A percentile compares a stretch with the other conserved stretches of the same genome.
Conservation (phyloP, 2,888 invertebrate genomes). For the Lasioglossum pauxillum region DNA sequence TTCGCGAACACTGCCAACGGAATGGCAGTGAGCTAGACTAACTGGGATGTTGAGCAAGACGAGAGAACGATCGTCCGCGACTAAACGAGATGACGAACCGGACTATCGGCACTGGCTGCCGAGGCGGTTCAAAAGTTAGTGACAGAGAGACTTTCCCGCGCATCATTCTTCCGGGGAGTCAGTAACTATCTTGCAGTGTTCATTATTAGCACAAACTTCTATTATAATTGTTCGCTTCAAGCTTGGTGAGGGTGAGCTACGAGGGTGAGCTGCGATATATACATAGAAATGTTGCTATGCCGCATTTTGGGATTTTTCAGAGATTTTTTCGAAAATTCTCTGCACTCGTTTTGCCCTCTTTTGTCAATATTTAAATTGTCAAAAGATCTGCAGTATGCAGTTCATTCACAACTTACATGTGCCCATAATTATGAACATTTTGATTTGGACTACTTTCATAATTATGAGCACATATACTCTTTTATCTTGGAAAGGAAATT, state of each 20-base stretch:
- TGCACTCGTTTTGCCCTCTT: background rate
- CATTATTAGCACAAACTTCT: background rate
- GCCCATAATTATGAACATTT: too few relatives aligned
- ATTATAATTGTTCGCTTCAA: background rate
- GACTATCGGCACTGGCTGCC: constrained; percentile 62
- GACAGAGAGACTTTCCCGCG: constrained; percentile 38
- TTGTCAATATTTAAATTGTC: background rate
- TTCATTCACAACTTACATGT: too few relatives aligned
- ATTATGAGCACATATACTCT: too few relatives aligned
- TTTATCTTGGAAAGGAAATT: too few relatives aligned
- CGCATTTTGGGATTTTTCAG: background rate
- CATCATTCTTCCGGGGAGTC: background rate
- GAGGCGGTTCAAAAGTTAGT: constrained; percentile 46
- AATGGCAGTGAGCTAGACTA: constrained; percentile 22
- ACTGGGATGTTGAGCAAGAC: constrained; percentile 54
- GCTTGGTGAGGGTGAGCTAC: too few relatives aligned
- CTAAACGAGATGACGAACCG: constrained; percentile 70
- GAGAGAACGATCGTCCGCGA: constrained; percentile 66
- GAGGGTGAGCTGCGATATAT: too few relatives aligned
- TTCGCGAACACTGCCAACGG: constrained; percentile 12
- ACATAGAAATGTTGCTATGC: too few relatives aligned
- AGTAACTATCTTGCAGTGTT: background rate
- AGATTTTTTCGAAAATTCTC: background rate
- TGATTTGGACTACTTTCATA: too few relatives aligned
- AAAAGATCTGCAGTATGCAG: background rate